Percentiles rank a stretch among this genome's conserved stretches.
These are phyloP conservation scores for Acanthosepion lycidas DNA, from an alignment of 2,888 invertebrate genomes.

Conservation along the genomic window DNA sequence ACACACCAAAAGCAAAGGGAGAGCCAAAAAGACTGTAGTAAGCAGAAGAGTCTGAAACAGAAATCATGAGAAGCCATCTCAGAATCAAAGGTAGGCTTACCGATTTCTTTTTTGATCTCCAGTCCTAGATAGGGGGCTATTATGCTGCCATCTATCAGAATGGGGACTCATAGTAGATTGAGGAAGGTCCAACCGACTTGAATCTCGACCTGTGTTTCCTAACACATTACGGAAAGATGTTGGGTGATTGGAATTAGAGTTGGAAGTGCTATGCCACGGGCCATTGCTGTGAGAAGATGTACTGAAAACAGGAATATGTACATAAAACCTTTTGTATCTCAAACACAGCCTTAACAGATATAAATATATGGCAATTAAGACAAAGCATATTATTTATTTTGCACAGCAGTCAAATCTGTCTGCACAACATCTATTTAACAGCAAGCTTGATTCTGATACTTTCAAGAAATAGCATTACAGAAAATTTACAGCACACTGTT, in stretches of 20 bases:
- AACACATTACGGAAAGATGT: slow-evolving; percentile 52
- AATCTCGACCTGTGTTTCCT: slow-evolving; percentile 52
- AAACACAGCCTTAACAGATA: slow-evolving; percentile 1
- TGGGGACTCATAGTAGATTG: slow-evolving; percentile 55
- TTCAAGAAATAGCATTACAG: background rate
- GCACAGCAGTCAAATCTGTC: background rate
- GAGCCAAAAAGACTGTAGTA: background rate
- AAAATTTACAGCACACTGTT: background rate
- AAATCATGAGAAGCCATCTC: slow-evolving; percentile 5
- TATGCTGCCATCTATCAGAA: slow-evolving; percentile 66
- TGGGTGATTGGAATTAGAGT: slow-evolving; percentile 48
- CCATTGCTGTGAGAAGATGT: slow-evolving; percentile 54
- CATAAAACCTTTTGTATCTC: background rate
- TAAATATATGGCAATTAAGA: background rate
- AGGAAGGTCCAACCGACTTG: slow-evolving; percentile 52
- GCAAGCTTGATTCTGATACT: background rate
- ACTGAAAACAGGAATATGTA: slow-evolving; percentile 45
- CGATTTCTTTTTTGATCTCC: slow-evolving; percentile 64
- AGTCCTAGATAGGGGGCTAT: slow-evolving; percentile 68
- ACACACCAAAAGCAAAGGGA: too few relatives aligned
- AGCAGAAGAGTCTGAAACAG: background rate
- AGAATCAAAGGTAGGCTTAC: slow-evolving; percentile 53
- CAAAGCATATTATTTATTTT: background rate
- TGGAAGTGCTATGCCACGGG: slow-evolving; percentile 51
- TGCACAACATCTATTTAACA: background rate